These are phyloP conservation scores for Zaprionus kolodkinae DNA, from an alignment of 1,140 invertebrate genomes.

Conservation along the genomic window DNA sequence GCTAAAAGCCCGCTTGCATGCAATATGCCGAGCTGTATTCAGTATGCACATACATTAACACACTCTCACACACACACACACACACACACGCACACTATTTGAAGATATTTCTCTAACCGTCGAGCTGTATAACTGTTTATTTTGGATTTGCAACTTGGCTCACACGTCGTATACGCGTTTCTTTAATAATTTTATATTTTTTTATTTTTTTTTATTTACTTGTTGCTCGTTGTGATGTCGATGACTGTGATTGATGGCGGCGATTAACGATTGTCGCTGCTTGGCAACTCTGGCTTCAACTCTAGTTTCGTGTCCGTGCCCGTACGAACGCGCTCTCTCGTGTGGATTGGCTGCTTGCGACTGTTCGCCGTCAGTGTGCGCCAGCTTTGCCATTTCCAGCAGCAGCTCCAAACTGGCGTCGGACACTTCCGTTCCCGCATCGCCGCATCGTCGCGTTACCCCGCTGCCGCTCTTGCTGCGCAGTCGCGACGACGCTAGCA, in stretches of 20 bases:
- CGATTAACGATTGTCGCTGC: not conserved
- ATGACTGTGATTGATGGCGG: not conserved
- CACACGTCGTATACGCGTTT: constrained; percentile 5
- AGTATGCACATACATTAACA: constrained; percentile 11
- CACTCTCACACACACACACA: not conserved
- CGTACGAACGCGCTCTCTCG: constrained; percentile 66
- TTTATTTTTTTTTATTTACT: not conserved
- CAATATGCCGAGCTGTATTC: not conserved
- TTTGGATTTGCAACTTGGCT: not conserved
- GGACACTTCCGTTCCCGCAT: constrained; percentile 27
- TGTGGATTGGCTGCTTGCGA: constrained; percentile 69
- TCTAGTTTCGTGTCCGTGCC: constrained; percentile 17
- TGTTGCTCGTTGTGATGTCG: not conserved
- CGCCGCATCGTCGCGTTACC: not conserved
- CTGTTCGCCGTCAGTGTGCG: constrained; percentile 54
- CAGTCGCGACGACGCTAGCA: constrained; percentile 13
- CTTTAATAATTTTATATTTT: not conserved
- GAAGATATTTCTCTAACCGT: not conserved
- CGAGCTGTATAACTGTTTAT: not conserved
- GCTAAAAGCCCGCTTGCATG: constrained; percentile 24
- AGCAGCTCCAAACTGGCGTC: constrained; percentile 9
- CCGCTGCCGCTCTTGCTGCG: constrained; percentile 28
- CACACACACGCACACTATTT: not conserved
- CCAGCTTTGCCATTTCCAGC: constrained; percentile 30
- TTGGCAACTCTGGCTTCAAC: constrained; percentile 3